Conservation (phyloP, 2,888 invertebrate species). For the Conops quadrifasciatus region DNA sequence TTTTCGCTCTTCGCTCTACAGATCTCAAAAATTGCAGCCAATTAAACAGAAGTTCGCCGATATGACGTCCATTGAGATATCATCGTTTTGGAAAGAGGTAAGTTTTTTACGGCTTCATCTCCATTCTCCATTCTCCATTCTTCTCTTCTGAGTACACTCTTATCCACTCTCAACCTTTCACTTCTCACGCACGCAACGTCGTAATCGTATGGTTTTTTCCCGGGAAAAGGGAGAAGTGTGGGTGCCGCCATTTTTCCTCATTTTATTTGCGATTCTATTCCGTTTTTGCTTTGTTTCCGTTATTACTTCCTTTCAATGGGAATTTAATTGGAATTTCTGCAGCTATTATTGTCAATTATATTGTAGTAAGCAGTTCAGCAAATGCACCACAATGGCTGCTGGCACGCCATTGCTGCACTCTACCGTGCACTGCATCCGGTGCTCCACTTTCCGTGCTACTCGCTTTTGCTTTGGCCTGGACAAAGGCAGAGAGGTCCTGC, state of each 20-base stretch:
- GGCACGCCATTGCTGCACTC: slow-evolving; percentile 7
- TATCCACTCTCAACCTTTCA: slow-evolving; percentile 15
- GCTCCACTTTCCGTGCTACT: slow-evolving; percentile 12
- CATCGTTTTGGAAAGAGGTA: slow-evolving; percentile 61
- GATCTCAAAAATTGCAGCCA: slow-evolving; percentile 75
- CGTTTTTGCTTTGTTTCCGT: slow-evolving; percentile 56
- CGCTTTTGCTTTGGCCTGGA: neutral
- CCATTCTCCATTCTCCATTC: neutral
- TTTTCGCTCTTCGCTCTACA: slow-evolving; percentile 74
- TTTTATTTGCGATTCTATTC: slow-evolving; percentile 37
- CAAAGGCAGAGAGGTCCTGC: slow-evolving; percentile 18
- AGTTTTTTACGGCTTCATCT: slow-evolving; percentile 41
- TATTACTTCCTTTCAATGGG: slow-evolving; percentile 61
- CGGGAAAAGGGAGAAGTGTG: too few species aligned
- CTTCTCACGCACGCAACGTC: neutral
- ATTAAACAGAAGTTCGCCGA: slow-evolving; percentile 89
- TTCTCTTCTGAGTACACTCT: neutral
- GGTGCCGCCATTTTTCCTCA: neutral
- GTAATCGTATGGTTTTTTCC: neutral
- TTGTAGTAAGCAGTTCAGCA: slow-evolving; percentile 31
- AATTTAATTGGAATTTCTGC: slow-evolving; percentile 63
- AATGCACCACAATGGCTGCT: slow-evolving; percentile 22
- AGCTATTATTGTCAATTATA: slow-evolving; percentile 59
- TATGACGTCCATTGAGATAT: slow-evolving; percentile 79
- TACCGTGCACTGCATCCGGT: slow-evolving; percentile 1